Evolutionary conservation across 2,797 vertebrate genomes (phyloP), one percentile per base, ranked within the genome.

Genomic region (Danio choprae): DNA sequence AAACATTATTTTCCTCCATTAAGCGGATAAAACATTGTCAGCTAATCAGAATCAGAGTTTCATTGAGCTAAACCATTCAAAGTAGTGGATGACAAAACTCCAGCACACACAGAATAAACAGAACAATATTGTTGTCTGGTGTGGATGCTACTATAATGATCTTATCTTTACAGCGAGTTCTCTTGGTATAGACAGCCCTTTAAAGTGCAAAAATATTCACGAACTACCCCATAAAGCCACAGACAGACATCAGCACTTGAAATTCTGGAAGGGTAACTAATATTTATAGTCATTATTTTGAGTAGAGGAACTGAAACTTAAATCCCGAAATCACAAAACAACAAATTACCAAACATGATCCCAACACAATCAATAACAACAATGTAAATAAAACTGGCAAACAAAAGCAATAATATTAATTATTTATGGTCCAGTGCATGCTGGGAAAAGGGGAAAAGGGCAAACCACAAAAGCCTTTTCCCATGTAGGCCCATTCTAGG

Each of bases 381-480:
- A 48, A 44, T 67, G 76, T 59, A 60, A 70, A 78, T 63, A 71
- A 50, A 71, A 71, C 43, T 62, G 46, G 46, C n/a, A 59, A 69
- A 50, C 43, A 46, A 51, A 78, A 43, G 65, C 9, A 63, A 43
- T 55, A 41, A 50, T 51, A 60, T 79, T 13, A 60, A 70, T 70
- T 53, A 79, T 79, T 70, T 51, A 79, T 71, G 53, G 16, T 40
- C 29, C 20, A 79, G 18, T 62, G 44, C 29, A 53, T 79, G 36
- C 67, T 62, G 67, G 58, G 58, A 71, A 71, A 10, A 62, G 22
- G 56, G 44, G 44, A 50, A 79, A 79, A 43, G 46, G 44, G 44
- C 10, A n/a, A 71, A 79, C 67, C 77, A 79, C 65, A 79, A 70
- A 62, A 71, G 7, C 38, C 59, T 51, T 73, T 59, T 73, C 55